These are phyloP conservation scores for Mormyrops attenuatus DNA, from an alignment of 2,797 vertebrate species.

Conservation along the genomic window DNA sequence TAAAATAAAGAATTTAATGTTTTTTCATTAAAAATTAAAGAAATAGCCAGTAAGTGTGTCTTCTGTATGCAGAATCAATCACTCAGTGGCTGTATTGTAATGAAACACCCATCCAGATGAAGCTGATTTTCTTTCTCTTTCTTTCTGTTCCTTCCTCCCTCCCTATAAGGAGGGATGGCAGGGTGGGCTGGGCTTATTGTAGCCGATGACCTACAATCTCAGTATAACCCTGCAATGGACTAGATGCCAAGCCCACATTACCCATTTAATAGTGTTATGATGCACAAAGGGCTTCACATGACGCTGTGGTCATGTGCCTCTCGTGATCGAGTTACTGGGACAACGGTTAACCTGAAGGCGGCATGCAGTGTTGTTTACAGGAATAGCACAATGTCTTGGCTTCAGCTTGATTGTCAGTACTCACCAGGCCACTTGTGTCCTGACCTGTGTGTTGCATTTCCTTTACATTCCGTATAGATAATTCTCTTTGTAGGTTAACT, in stretches of 20 bases:
- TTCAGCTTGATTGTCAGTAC: not conserved
- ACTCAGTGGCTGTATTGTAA: not conserved
- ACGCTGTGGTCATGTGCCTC: not conserved
- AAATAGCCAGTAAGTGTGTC: not conserved
- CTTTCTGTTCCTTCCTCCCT: not conserved
- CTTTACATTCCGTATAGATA: not conserved
- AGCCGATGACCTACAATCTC: not conserved
- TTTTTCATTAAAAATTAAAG: not conserved
- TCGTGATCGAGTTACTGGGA: not conserved
- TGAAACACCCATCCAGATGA: not conserved
- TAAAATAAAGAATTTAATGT: not conserved
- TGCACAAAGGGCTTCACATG: not conserved
- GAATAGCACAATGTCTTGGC: not conserved
- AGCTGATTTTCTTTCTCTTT: not conserved
- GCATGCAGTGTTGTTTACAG: not conserved
- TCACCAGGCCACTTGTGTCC: not conserved
- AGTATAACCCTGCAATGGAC: not conserved
- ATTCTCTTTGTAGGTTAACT: not conserved
- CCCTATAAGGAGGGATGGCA: not conserved
- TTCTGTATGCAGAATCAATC: not conserved
- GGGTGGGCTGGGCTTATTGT: not conserved
- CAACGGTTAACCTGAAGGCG: not conserved
- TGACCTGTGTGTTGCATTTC: not conserved
- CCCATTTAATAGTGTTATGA: not conserved
- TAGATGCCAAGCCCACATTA: not conserved